Conservation (phyloP, 2,797 vertebrate species). For the Gorsachius magnificus region DNA sequence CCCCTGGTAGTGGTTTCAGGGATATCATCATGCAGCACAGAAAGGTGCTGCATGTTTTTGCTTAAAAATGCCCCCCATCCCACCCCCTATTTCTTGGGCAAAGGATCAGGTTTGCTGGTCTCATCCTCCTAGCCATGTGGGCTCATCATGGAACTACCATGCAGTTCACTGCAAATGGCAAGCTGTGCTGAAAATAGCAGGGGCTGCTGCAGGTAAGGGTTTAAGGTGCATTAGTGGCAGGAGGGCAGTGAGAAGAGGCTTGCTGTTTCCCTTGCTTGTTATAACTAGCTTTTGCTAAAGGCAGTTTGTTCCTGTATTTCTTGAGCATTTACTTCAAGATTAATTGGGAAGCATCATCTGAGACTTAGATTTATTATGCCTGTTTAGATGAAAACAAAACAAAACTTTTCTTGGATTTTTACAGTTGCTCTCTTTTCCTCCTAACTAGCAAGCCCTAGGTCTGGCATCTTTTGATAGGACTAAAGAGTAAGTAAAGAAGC, state of each 20-base stretch:
- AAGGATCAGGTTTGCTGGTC: not conserved
- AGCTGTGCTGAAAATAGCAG: not conserved
- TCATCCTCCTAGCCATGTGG: not conserved
- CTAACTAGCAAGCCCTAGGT: not conserved
- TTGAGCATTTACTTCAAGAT: not conserved
- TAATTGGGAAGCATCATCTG: not conserved
- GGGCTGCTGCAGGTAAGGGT: not conserved
- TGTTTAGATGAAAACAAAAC: not conserved
- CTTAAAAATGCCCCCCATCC: accelerated
- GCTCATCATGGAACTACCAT: not conserved
- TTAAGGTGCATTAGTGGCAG: not conserved
- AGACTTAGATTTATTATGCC: not conserved
- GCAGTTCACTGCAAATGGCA: not conserved
- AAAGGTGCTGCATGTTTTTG: not conserved
- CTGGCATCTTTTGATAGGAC: not conserved
- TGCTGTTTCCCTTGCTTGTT: not conserved
- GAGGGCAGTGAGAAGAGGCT: not conserved
- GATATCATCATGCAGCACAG: not conserved
- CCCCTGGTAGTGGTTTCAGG: not conserved
- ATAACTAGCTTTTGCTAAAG: not conserved
- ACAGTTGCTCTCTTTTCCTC: not conserved
- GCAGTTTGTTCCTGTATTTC: not conserved
- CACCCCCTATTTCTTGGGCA: not conserved
- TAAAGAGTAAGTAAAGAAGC: not conserved
- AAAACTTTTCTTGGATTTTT: not conserved